Base-by-base conservation (phyloP, 2,113 vertebrate genomes). In the Columbina picui region DNA sequence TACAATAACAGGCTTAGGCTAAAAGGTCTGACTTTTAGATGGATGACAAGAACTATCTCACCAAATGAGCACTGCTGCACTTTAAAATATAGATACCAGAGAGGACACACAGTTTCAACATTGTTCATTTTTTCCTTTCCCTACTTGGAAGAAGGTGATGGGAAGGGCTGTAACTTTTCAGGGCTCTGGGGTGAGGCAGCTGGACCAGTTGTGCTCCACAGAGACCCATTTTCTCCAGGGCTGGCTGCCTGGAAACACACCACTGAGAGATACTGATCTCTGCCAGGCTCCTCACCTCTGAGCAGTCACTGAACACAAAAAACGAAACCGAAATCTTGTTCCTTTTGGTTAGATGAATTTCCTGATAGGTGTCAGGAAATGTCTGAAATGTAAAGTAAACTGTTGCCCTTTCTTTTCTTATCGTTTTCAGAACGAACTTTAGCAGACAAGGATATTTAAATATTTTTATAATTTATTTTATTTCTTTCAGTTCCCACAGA, bases 321-420 rank as follows among this genome's bases (percentile, higher is more conserved):
- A 87, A 82, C 64, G 21, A 85, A 89, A 64, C 67, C 69, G 52
- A 92, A 93, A 90, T 84, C 59, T 77, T 74, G 47, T 73, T 92
- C 73, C 67, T 90, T 93, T 88, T 59, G 70, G n/a, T 94, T 84
- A 79, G 53, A 80, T 74, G 45, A 63, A 85, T 87, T 80, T 87
- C 52, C 36, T 91, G 90, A 95, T 90, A 96, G 21, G 43, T 92
- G 75, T 93, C 88, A 92, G 91, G 87, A 92, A 96, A 88, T 74
- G 68, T 94, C 87, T 94, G 83, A 89, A 94, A 92, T 55, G 39
- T 73, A 94, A 94, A 87, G 12, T 56, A 92, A 95, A 84, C 61
- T 79, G 57, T 86, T 88, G 41, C 55, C 60, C 15, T 92, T 87
- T 79, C 57, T 93, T 89, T 84, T 76, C 49, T 94, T 12, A 5